A percentile compares a stretch with the other conserved stretches of the same genome.
Conservation (phyloP, 2,888 invertebrate species). For the Drosophila emarginata region DNA sequence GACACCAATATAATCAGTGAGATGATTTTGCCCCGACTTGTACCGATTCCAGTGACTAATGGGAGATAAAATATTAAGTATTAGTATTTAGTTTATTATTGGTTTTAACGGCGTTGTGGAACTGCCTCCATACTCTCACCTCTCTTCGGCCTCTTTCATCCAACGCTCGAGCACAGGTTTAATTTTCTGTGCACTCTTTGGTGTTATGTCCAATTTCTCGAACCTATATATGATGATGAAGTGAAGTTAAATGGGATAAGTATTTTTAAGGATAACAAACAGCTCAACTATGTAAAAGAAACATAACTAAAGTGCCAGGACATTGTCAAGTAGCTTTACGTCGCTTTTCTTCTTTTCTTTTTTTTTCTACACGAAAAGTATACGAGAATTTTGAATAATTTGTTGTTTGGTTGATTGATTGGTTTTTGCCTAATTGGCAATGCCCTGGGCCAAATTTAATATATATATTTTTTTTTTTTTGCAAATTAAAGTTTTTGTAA, state of each 20-base stretch:
- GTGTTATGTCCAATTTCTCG: slow-evolving; percentile 99
- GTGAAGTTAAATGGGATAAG: slow-evolving; percentile 11
- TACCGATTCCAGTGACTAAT: slow-evolving; percentile 89
- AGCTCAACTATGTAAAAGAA: slow-evolving; percentile 57
- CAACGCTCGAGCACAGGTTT: slow-evolving; percentile 98
- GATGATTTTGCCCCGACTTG: slow-evolving; percentile 95
- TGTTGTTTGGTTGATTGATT: slow-evolving; percentile 23
- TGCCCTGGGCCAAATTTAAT: slow-evolving; percentile 91
- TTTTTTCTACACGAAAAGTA: slow-evolving; percentile 7
- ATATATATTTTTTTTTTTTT: slow-evolving; percentile 20
- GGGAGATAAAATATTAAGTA: slow-evolving; percentile 20
- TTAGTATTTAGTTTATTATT: slow-evolving; percentile 33
- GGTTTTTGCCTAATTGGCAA: slow-evolving; percentile 85
- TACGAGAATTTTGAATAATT: slow-evolving; percentile 33
- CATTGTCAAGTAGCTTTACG: slow-evolving; percentile 85
- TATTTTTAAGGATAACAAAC: slow-evolving; percentile 24
- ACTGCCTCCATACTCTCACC: slow-evolving; percentile 85
- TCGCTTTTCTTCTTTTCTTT: slow-evolving; percentile 21
- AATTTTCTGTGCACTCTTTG: slow-evolving; percentile 99
- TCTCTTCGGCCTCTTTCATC: slow-evolving; percentile 99
- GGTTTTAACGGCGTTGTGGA: slow-evolving; percentile 67
- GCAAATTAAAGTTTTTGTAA: slow-evolving; percentile 28
- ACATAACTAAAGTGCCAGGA: slow-evolving; percentile 85
- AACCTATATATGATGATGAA: slow-evolving; percentile 86
- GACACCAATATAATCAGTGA: slow-evolving; percentile 97